Base-by-base conservation (phyloP, 2,797 vertebrate species). In the Platyrinchus mystaceus region DNA sequence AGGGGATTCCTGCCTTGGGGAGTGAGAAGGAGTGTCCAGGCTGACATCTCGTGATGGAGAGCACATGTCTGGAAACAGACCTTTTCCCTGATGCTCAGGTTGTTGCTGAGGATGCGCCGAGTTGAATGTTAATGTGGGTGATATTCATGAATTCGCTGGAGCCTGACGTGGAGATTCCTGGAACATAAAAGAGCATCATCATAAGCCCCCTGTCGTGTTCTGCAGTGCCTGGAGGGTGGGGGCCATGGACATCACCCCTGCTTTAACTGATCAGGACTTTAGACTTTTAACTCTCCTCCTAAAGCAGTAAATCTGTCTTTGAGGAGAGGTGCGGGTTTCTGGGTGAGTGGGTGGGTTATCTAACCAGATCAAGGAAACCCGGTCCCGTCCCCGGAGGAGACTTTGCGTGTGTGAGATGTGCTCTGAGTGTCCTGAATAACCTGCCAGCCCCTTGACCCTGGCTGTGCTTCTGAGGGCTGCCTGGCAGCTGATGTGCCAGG, bases 341-440 rank as follows among this genome's bases (percentile, higher is more conserved):
- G 5, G 4, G 50, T 47, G 91, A 94, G 94, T 91, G 83, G 96
- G 93, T 93, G 93, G 89, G 66, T 94, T 95, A 95, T 62, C 94
- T 87, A 93, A 94, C 39, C 80, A 76, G 91, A 79, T 88, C 79
- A 74, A 90, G 91, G 70, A 84, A 76, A 79, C 58, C 36, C 1
- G 0, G 58, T 63, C 74, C 80, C 9, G 5, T 78, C 70, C 87
- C 55, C 3, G 0, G 83, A 62, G 69, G 18, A 43, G 47, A 17
- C 10, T 60, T 60, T 34, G 36, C 0, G 1, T 75, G 75, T 80
- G 62, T 3, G 13, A 78, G 93, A 41, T 75, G 58, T 36, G 49
- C 74, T 67, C 34, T 1, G 23, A 43, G 44, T 8, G 16, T 74
- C 91, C 85, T 36, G 41, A 27, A 43, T 84, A 66, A 68, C 55